Percentiles rank a stretch among this genome's conserved stretches.
These are phyloP conservation scores for Mormoops blainvillei DNA, from an alignment of 2,113 vertebrate genomes.

Conservation along the genomic window DNA sequence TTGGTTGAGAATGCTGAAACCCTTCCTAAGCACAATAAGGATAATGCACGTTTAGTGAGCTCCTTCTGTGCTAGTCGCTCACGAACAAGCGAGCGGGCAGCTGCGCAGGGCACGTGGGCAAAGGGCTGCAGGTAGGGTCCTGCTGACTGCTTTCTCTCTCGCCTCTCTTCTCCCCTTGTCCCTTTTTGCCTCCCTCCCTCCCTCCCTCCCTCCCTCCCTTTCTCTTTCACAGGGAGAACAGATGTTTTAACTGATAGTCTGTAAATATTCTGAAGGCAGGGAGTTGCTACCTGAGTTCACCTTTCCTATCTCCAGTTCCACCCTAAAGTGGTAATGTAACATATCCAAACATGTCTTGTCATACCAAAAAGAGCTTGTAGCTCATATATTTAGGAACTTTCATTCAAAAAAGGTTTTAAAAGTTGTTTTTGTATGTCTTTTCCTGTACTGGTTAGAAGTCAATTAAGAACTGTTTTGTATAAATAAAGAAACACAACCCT, in stretches of 20 bases:
- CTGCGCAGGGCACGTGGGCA: not conserved
- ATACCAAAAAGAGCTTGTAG: constrained; percentile 18
- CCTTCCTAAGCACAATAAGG: constrained; percentile 60
- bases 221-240: not conserved
- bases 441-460: not conserved
- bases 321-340: not conserved
- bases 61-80: not conserved
- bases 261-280: constrained; percentile 1
- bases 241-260: not conserved
- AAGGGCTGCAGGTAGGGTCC: not conserved
- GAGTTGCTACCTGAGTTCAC: constrained; percentile 34
- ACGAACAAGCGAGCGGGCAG: not conserved
- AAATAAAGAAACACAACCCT: not conserved
- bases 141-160: not conserved
- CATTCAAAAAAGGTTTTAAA: constrained; percentile 39
- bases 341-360: constrained; percentile 34
- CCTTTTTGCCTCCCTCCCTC: too few relatives aligned
- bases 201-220: not conserved
- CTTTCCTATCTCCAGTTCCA: constrained; percentile 42
- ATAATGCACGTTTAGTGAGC: not conserved
- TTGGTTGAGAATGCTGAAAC: constrained; percentile 59
- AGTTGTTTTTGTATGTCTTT: constrained; percentile 38
- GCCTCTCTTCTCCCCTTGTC: too few relatives aligned
- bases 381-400: constrained; percentile 24
- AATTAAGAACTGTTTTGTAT: not conserved